Percentiles rank a stretch among this genome's conserved stretches.
Evolutionary conservation across 2,113 vertebrate genomes (phyloP).

Genomic region (Carlito syrichta): DNA sequence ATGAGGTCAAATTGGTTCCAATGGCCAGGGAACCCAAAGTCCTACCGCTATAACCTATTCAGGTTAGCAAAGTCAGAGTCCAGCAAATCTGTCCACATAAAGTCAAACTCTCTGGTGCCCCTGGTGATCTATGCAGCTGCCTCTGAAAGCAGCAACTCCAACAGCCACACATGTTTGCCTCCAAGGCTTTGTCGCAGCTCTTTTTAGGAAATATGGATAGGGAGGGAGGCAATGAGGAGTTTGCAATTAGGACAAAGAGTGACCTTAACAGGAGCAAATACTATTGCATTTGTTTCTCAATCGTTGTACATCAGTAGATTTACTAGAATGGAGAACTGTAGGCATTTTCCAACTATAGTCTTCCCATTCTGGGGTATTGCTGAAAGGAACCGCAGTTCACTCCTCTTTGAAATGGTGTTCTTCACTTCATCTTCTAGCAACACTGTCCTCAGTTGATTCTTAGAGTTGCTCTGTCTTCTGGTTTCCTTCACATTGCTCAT

Average conservation of each 20-base stretch:
- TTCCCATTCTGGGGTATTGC: not conserved
- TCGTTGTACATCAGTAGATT: not conserved
- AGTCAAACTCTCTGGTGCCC: not conserved
- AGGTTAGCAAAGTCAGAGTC: not conserved
- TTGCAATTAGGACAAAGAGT: constrained; percentile 2
- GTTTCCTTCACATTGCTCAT: not conserved
- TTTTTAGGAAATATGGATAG: not conserved
- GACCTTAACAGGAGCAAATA: not conserved
- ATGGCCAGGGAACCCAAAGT: not conserved
- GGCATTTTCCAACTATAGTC: not conserved
- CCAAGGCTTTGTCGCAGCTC: not conserved
- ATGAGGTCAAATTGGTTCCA: not conserved
- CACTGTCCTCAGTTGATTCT: not conserved
- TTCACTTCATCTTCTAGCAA: not conserved
- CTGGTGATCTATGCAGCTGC: not conserved
- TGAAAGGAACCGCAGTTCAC: not conserved
- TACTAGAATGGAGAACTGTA: not conserved
- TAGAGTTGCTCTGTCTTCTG: not conserved
- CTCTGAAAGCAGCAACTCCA: not conserved
- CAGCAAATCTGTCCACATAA: not conserved
- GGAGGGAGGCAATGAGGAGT: not conserved
- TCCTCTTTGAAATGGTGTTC: not conserved
- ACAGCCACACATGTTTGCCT: not conserved
- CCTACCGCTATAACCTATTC: not conserved
- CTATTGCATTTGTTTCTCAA: not conserved